Evolutionary conservation across 2,797 vertebrate species (phyloP).

Genomic region (Nyctibius grandis): DNA sequence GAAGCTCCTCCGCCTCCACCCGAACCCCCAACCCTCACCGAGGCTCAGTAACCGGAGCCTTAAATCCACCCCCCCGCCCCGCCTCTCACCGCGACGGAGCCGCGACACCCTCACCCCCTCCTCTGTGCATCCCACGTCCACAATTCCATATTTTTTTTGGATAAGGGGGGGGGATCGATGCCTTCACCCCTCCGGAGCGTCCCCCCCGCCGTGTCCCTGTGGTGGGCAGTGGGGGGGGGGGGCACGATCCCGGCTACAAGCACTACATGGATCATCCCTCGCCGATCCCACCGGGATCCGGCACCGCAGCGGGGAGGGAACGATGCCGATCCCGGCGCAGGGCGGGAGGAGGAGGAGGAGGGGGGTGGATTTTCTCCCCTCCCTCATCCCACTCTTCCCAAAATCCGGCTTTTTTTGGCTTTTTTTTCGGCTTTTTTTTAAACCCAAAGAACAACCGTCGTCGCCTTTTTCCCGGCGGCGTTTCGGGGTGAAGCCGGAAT

Average conservation of each 20-base stretch:
- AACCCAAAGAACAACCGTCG: background rate
- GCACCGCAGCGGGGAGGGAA: background rate
- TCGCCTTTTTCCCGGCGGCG: background rate
- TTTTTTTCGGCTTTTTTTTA: background rate
- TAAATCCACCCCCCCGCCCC: too few species aligned
- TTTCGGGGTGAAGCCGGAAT: background rate
- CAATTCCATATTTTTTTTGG: background rate
- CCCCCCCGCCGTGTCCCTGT: fast-evolving
- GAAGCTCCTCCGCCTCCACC: slow-evolving; percentile 56
- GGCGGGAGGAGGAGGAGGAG: too few species aligned
- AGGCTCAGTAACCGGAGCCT: slow-evolving; percentile 50
- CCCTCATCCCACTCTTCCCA: background rate
- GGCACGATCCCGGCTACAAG: background rate
- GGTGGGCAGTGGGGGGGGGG: background rate
- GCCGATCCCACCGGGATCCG: background rate
- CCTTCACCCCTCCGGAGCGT: background rate
- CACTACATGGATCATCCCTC: slow-evolving; percentile 18
- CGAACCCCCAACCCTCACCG: slow-evolving; percentile 52
- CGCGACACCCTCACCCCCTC: background rate
- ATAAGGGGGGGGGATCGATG: background rate
- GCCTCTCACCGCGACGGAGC: background rate
- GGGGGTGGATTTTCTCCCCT: background rate
- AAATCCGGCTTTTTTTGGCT: background rate
- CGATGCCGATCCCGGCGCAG: background rate
- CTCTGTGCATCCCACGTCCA: background rate